Evolutionary conservation across 2,888 invertebrate species (phyloP).

Genomic region (Diabrotica balteata): DNA sequence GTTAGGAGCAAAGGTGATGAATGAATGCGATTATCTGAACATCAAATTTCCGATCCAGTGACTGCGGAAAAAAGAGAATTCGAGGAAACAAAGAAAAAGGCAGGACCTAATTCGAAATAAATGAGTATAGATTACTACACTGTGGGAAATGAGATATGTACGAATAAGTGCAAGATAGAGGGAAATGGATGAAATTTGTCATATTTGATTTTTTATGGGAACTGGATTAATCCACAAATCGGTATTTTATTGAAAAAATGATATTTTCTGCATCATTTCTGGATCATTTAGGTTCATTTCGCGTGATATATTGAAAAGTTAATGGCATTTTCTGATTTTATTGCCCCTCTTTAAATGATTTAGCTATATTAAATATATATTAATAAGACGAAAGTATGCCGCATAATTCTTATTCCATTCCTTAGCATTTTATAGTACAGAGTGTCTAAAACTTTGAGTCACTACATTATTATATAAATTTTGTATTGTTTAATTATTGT

Average conservation of each 20-base stretch:
- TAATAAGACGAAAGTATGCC: too few relatives aligned
- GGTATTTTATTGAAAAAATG: not conserved
- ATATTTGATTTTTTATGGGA: not conserved
- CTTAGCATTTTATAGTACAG: too few relatives aligned
- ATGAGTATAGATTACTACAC: slow-evolving; percentile 17
- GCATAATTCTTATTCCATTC: too few relatives aligned
- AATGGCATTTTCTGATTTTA: too few relatives aligned
- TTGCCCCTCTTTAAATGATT: too few relatives aligned
- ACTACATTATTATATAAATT: too few relatives aligned
- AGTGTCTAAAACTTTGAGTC: too few relatives aligned
- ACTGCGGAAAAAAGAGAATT: slow-evolving; percentile 6
- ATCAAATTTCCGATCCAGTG: slow-evolving; percentile 23
- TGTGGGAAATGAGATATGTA: not conserved
- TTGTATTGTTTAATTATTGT: too few relatives aligned
- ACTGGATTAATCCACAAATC: not conserved
- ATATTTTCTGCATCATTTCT: too few relatives aligned
- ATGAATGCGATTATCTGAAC: slow-evolving; percentile 22
- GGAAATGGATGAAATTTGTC: not conserved
- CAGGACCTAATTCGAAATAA: slow-evolving; percentile 20
- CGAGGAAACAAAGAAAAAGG: slow-evolving; percentile 6
- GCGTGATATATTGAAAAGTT: too few relatives aligned
- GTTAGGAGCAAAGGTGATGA: slow-evolving; percentile 13
- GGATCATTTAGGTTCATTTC: too few relatives aligned
- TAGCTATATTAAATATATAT: too few relatives aligned
- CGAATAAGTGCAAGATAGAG: not conserved